Percentiles rank a stretch among this genome's conserved stretches.
Conservation (phyloP, 2,888 invertebrate genomes). For the Pediacus dermestoides region DNA sequence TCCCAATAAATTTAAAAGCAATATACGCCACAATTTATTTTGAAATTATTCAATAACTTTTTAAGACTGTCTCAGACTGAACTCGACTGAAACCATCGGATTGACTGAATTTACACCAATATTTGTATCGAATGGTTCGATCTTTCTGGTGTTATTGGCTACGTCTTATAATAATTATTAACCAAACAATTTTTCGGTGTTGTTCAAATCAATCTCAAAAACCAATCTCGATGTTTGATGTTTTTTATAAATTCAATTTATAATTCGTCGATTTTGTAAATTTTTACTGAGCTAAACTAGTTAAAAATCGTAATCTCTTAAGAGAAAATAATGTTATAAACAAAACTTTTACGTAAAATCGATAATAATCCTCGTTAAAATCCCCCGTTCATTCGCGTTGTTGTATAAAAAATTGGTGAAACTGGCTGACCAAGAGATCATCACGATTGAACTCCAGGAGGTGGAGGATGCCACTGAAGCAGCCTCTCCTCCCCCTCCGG, state of each 20-base stretch:
- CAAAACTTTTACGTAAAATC: too few species aligned
- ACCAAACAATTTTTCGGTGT: slow-evolving; percentile 19
- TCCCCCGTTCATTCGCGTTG: not conserved
- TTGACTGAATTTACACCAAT: slow-evolving; percentile 42
- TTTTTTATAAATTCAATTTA: slow-evolving; percentile 32
- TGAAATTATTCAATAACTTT: slow-evolving; percentile 29
- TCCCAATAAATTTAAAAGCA: slow-evolving; percentile 28
- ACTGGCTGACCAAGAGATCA: slow-evolving; percentile 48
- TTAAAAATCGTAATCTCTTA: too few species aligned
- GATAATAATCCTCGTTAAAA: too few species aligned
- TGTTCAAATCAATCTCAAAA: slow-evolving; percentile 19
- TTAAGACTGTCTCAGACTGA: slow-evolving; percentile 48
- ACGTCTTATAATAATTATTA: slow-evolving; percentile 12
- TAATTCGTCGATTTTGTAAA: slow-evolving; percentile 34
- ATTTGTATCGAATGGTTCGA: slow-evolving; percentile 22
- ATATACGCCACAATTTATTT: slow-evolving; percentile 36
- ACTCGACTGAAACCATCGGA: slow-evolving; percentile 42
- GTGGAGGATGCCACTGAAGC: slow-evolving; percentile 43
- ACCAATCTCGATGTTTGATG: slow-evolving; percentile 32
- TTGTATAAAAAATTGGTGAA: slow-evolving; percentile 34
- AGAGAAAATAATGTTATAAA: too few species aligned
- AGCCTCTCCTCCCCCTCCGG: slow-evolving; percentile 36
- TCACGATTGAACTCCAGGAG: slow-evolving; percentile 48
- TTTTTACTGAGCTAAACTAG: slow-evolving; percentile 37
- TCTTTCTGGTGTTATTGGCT: slow-evolving; percentile 28